These are phyloP conservation scores for Eurosta solidaginis DNA, from an alignment of 1,140 invertebrate genomes.

Conservation along the genomic window DNA sequence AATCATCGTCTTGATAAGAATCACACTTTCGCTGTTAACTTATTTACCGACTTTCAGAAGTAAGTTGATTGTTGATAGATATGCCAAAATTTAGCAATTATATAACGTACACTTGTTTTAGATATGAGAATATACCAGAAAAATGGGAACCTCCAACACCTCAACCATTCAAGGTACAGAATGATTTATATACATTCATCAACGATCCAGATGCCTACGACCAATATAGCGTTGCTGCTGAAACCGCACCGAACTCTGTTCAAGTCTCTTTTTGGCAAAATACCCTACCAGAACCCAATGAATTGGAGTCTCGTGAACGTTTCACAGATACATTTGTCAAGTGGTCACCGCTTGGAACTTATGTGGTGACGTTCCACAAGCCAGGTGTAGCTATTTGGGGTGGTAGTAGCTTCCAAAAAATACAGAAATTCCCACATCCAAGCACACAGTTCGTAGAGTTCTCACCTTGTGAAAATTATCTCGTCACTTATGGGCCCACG, in stretches of 20 bases:
- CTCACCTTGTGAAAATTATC: conserved; percentile 95
- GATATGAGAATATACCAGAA: conserved; percentile 88
- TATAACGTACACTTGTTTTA: conserved; percentile 53
- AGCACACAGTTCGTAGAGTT: conserved; percentile 96
- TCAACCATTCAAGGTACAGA: conserved; percentile 84
- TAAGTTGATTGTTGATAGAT: conserved; percentile 48
- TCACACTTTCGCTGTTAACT: conserved; percentile 93
- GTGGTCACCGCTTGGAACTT: conserved; percentile 97
- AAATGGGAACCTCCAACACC: conserved; percentile 90
- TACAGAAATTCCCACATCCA: conserved; percentile 88
- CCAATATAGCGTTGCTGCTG: conserved; percentile 90
- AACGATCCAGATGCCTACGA: conserved; percentile 93
- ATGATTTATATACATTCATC: conserved; percentile 89
- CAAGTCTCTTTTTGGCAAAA: conserved; percentile 90
- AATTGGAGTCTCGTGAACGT: conserved; percentile 78
- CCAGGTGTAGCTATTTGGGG: conserved; percentile 97
- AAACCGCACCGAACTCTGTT: conserved; percentile 69
- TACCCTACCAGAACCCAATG: conserved; percentile 81
- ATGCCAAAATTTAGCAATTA: background rate
- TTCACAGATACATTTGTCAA: conserved; percentile 84
- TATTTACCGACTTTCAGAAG: conserved; percentile 96
- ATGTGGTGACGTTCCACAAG: conserved; percentile 93
- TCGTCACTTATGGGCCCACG: conserved; percentile 86
- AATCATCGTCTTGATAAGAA: conserved; percentile 96
- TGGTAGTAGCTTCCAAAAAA: conserved; percentile 88